Conservation (phyloP, 1,140 invertebrate genomes). For the Bombus pyrosoma region DNA sequence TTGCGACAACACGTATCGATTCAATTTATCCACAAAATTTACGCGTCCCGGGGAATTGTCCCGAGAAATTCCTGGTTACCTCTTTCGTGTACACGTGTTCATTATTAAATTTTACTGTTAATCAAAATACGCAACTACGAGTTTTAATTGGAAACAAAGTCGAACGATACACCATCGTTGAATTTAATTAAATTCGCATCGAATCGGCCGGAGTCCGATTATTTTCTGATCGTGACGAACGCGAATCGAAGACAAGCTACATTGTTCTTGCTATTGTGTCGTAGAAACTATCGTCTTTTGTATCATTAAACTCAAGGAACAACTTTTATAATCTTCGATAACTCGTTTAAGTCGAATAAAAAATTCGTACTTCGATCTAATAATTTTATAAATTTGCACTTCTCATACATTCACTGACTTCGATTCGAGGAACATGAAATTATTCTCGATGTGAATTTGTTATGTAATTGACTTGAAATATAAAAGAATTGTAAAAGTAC, state of each 20-base stretch:
- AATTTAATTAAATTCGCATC: slow-evolving; percentile 48
- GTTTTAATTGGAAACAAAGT: slow-evolving; percentile 47
- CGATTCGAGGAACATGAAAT: neutral
- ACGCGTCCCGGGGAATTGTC: neutral
- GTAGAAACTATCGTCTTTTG: neutral
- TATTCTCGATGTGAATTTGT: neutral
- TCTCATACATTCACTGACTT: too few species aligned
- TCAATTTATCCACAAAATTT: neutral
- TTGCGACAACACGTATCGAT: neutral
- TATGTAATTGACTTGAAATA: neutral
- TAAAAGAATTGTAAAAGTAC: too few species aligned
- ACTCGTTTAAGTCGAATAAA: neutral
- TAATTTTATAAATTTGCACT: too few species aligned
- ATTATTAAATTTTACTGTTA: slow-evolving; percentile 28
- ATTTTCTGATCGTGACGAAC: neutral
- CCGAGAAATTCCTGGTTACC: slow-evolving; percentile 2
- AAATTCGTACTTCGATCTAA: too few species aligned
- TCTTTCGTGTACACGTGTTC: neutral
- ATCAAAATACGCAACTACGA: neutral
- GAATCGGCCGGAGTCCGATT: neutral
- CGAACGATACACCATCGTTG: neutral
- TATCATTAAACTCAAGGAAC: neutral
- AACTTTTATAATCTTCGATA: neutral
- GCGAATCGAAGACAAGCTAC: neutral
- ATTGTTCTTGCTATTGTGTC: neutral